Conservation (phyloP, 1,140 invertebrate genomes). For the Drosophila funebris region DNA sequence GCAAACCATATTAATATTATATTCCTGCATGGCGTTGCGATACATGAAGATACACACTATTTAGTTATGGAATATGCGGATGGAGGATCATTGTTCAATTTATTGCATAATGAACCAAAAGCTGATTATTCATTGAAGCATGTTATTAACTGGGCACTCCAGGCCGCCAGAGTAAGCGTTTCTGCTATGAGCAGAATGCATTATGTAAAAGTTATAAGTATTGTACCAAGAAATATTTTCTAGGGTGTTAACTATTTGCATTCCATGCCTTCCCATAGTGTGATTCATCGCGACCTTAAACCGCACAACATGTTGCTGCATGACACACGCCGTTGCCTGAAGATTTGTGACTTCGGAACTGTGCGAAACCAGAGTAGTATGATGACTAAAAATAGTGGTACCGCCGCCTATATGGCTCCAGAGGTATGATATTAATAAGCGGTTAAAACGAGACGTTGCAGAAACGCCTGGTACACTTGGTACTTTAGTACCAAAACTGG, state of each 20-base stretch:
- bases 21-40: constrained; percentile 15
- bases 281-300: constrained; percentile 34
- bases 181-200: too few species aligned
- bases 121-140: neutral
- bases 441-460: too few species aligned
- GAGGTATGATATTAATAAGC: too few species aligned
- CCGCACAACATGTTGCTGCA: constrained; percentile 10
- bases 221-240: neutral
- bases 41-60: neutral
- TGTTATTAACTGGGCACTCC: constrained; percentile 15
- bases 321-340: neutral
- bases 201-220: neutral
- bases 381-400: constrained; percentile 7
- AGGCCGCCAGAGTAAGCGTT: constrained; percentile 13
- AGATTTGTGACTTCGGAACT: constrained; percentile 23
- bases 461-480: too few species aligned
- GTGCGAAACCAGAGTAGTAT: neutral
- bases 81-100: constrained; percentile 2
- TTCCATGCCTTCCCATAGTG: neutral
- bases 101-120: neutral
- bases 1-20: constrained; percentile 33
- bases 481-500: too few species aligned
- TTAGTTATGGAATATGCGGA: constrained; percentile 42
- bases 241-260: constrained; percentile 35
- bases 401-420: constrained; percentile 26